Base-by-base conservation (phyloP, 2,797 vertebrate species). In the Lates japonicus region DNA sequence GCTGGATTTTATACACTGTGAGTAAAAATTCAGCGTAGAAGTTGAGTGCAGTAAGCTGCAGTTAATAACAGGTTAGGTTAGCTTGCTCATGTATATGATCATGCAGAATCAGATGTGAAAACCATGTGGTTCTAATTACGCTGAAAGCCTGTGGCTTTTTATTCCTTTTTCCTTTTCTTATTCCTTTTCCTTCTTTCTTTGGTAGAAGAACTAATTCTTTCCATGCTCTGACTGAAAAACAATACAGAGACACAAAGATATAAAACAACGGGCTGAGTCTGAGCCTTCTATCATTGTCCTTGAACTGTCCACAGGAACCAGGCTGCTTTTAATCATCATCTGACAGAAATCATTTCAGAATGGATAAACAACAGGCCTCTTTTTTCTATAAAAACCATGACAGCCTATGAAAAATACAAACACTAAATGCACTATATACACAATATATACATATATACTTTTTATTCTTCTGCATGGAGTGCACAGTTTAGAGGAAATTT, bases 51-150 rank as follows among this genome's bases (percentile, higher is more conserved):
- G 33, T 55, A 10, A 41, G 31, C 59, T 54, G 59, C 29, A 80
- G 42, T 37, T 70, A 71, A 76, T 57, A 52, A 61, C 55, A 44
- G 29, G 37, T 62, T 37, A 37, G 12, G 25, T 13, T 9, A 10
- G 52, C 55, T 59, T 55, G 14, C 58, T 57, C 65, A 33, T 44
- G 22, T 5, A 31, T 52, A 25, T 25, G n/a, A 52, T 41, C 20
- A 25, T 8, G 12, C 55, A 52, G 14, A 61, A 65, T 55, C 54
- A 14, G 17, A 78, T 74, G 37, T 69, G 46, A 86, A 78, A 86
- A 65, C 11, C 64, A 72, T 85, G 70, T 88, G 88, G 70, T 66
- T 87, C 55, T 70, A 37, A 80, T 90, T 84, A 67, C 12, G 1
- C 41, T 41, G 19, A 44, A 11, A 39, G 60, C 33, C 25, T 62